Percentiles rank a stretch among this genome's conserved stretches.
These are phyloP conservation scores for Eurosta solidaginis DNA, from an alignment of 1,140 invertebrate genomes.

Conservation along the genomic window DNA sequence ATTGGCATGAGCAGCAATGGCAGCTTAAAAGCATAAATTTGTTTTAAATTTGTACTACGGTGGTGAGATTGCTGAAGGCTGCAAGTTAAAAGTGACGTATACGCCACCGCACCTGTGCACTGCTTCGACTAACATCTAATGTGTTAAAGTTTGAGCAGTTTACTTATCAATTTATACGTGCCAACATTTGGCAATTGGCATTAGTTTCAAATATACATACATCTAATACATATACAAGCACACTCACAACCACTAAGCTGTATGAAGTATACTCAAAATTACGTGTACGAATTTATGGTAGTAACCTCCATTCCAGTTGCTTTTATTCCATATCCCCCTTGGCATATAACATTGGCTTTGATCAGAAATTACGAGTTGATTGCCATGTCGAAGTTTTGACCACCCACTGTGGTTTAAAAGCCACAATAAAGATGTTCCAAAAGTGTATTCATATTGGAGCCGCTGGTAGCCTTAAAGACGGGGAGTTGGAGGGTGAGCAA, in stretches of 20 bases:
- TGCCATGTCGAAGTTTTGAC: slow-evolving; percentile 25
- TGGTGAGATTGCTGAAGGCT: neutral
- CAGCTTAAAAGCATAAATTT: slow-evolving; percentile 6
- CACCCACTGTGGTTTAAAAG: neutral
- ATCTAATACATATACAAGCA: neutral
- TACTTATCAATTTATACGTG: neutral
- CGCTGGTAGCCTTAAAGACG: neutral
- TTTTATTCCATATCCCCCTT: neutral
- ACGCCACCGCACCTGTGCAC: neutral
- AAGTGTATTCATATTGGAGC: neutral
- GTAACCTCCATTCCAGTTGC: neutral
- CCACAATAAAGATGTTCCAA: neutral
- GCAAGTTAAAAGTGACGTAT: neutral
- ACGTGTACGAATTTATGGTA: neutral
- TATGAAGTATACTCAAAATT: neutral
- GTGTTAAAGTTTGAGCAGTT: neutral
- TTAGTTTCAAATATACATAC: neutral
- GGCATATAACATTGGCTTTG: neutral
- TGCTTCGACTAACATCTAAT: no score
- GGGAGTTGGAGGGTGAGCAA: neutral
- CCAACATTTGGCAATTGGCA: neutral
- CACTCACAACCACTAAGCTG: neutral
- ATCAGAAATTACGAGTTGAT: slow-evolving; percentile 27
- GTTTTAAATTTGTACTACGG: neutral
- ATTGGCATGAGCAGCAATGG: neutral